phyloP scores from a whole-genome alignment of 2,113 vertebrate genomes.

The Mormoops blainvillei region DNA sequence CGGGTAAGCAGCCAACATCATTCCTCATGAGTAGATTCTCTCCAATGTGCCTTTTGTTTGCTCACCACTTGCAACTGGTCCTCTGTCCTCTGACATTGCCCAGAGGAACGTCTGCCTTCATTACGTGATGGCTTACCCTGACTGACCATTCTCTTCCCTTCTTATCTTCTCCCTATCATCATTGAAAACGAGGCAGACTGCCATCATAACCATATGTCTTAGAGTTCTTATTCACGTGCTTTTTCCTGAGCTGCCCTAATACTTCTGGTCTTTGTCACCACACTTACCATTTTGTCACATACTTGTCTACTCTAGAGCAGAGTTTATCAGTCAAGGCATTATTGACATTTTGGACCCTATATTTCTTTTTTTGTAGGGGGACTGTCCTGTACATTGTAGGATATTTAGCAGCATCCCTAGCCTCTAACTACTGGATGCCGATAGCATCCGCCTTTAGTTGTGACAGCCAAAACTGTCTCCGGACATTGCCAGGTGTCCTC shows the following conservation, averaged over 20 bases:
- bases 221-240: neutral
- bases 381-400: neutral
- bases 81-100: neutral
- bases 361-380: neutral
- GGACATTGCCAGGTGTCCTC: neutral
- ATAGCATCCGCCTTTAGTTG: fast-evolving
- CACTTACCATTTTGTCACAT: neutral
- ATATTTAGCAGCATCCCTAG: neutral
- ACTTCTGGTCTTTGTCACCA: neutral
- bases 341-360: neutral
- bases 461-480: neutral
- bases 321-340: neutral
- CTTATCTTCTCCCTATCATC: neutral
- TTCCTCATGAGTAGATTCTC: neutral
- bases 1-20: neutral
- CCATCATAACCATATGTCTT: neutral
- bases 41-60: neutral
- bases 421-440: neutral
- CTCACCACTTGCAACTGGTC: neutral
- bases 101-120: neutral
- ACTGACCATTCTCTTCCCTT: neutral
- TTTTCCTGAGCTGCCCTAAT: neutral
- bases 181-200: neutral
- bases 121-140: neutral
- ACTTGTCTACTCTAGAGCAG: neutral